Conservation (phyloP, 2,888 invertebrate species). For the Acronicta aceris region DNA sequence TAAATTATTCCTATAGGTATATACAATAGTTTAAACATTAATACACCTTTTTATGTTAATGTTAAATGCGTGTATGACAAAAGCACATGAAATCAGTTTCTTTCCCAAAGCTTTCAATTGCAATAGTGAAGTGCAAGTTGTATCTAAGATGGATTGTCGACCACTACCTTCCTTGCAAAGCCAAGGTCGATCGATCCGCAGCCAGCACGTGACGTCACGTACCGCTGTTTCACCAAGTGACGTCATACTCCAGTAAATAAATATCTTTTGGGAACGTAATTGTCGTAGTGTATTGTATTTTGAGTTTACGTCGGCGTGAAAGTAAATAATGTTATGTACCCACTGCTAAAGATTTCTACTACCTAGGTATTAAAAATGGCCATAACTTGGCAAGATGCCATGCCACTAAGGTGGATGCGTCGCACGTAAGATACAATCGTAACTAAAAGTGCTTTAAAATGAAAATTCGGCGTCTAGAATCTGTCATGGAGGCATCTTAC, state of each 20-base stretch:
- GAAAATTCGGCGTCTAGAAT: too few species aligned
- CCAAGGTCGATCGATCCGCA: conserved; percentile 65
- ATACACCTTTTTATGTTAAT: too few species aligned
- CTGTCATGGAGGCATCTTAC: too few species aligned
- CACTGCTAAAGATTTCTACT: not conserved
- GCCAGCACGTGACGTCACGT: conserved; percentile 53
- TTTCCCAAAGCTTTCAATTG: conserved; percentile 10
- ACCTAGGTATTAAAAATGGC: not conserved
- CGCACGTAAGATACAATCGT: too few species aligned
- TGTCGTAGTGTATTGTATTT: conserved; percentile 7
- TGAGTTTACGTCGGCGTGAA: conserved; percentile 8
- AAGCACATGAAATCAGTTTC: not conserved
- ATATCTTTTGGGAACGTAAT: conserved; percentile 10
- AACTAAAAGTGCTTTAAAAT: too few species aligned
- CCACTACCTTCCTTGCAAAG: conserved; percentile 45
- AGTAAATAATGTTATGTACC: not conserved
- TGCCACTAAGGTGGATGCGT: too few species aligned
- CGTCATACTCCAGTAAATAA: conserved; percentile 43
- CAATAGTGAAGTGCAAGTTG: conserved; percentile 8
- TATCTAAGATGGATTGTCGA: conserved; percentile 49
- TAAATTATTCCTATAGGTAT: conserved; percentile 1
- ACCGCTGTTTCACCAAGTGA: conserved; percentile 31
- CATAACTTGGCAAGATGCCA: not conserved
- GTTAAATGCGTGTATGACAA: not conserved
- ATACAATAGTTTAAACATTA: too few species aligned